A percentile compares a stretch with the other conserved stretches of the same genome.
Evolutionary conservation across 1,140 invertebrate species (phyloP).

Genomic region (Aporrectodea caliginosa): DNA sequence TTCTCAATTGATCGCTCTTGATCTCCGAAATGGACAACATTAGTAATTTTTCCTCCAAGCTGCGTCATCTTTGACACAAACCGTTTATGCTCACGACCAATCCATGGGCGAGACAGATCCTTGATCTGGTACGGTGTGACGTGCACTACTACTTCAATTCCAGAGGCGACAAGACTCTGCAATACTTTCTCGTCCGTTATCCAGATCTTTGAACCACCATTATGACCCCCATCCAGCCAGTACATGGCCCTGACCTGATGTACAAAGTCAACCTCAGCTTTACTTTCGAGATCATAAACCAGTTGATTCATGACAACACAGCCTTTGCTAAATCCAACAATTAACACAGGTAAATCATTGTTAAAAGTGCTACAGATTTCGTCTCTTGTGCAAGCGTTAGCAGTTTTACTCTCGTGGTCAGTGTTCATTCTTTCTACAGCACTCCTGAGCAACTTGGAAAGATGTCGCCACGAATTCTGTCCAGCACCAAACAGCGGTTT

Average conservation of each 20-base stretch:
- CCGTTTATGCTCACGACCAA: conserved; percentile 71
- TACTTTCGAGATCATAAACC: conserved; percentile 71
- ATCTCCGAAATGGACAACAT: conserved; percentile 66
- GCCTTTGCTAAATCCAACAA: conserved; percentile 83
- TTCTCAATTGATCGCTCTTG: conserved; percentile 62
- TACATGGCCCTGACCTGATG: conserved; percentile 63
- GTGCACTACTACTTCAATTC: conserved; percentile 61
- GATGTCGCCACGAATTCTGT: conserved; percentile 61
- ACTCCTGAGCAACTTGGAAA: conserved; percentile 59
- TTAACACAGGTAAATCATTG: conserved; percentile 58
- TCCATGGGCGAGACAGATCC: conserved; percentile 73
- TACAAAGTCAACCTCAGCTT: conserved; percentile 38
- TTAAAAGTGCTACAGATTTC: background rate
- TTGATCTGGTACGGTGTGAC: conserved; percentile 77
- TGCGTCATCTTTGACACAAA: conserved; percentile 67
- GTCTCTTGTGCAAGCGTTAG: no score
- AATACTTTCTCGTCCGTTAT: conserved; percentile 70
- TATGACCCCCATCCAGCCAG: conserved; percentile 83
- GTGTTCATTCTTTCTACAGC: background rate
- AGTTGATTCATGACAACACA: conserved; percentile 86
- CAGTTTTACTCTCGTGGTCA: background rate
- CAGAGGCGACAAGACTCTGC: conserved; percentile 62
- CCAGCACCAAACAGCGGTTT: conserved; percentile 65
- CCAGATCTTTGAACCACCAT: conserved; percentile 77
- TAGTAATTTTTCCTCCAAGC: conserved; percentile 63